A percentile compares a stretch with the other conserved stretches of the same genome.
phyloP scores from a whole-genome alignment of 2,113 vertebrate genomes.

The Thamnophis sirtalis region DNA sequence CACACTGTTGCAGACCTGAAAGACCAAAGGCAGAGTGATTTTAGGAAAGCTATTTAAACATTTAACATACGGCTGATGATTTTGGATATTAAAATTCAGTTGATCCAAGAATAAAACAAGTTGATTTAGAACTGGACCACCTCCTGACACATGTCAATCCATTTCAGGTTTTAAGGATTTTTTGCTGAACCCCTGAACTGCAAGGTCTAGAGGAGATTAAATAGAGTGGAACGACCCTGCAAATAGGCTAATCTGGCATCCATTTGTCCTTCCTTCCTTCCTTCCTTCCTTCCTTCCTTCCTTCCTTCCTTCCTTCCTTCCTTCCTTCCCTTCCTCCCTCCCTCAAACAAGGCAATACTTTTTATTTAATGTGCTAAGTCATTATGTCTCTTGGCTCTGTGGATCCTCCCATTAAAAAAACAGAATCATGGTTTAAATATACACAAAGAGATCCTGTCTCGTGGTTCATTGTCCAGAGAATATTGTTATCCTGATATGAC shows the following conservation, averaged over 20 bases:
- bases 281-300: background rate
- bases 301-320: too few relatives aligned
- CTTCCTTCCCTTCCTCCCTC: background rate
- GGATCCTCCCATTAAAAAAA: background rate
- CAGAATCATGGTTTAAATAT: background rate
- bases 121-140: background rate
- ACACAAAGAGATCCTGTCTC: background rate
- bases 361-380: background rate
- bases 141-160: background rate
- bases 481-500: background rate
- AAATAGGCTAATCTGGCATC: background rate
- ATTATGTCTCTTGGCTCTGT: background rate
- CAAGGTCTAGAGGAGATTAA: background rate
- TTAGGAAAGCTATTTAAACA: conserved; percentile 15
- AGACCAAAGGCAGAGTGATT: conserved; percentile 42
- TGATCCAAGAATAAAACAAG: background rate
- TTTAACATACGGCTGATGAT: background rate
- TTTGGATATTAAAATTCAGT: background rate
- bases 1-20: conserved; percentile 92
- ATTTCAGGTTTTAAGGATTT: background rate
- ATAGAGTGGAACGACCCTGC: background rate
- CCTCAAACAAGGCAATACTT: background rate
- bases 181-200: background rate
- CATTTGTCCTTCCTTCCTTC: background rate
- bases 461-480: background rate